Evolutionary conservation across 2,113 vertebrate species (phyloP).

Genomic region (Fulmarus glacialis): DNA sequence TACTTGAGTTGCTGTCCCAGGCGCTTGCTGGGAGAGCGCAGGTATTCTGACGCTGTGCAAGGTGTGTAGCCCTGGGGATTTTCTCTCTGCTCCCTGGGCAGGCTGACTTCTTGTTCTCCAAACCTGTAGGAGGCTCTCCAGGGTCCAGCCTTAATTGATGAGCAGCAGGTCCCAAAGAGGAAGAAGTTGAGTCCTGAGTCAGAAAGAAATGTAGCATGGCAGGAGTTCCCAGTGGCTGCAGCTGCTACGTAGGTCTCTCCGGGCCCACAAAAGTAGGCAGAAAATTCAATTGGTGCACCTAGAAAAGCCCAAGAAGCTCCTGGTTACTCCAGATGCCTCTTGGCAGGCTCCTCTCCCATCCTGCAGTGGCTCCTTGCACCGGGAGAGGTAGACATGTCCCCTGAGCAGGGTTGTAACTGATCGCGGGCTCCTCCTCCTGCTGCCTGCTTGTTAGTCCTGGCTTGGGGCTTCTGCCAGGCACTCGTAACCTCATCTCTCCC

Average conservation of each 20-base stretch:
- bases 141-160: neutral
- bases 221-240: neutral
- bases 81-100: neutral
- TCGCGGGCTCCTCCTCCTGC: neutral
- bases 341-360: neutral
- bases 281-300: neutral
- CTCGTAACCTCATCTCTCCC: rapidly evolving
- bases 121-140: neutral
- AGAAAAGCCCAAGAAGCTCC: neutral
- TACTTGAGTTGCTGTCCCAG: neutral
- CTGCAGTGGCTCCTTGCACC: neutral
- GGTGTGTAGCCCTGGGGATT: neutral
- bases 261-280: neutral
- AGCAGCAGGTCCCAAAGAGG: neutral
- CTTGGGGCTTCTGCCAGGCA: neutral
- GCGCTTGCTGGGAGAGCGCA: neutral
- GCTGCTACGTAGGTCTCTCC: neutral
- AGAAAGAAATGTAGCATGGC: neutral
- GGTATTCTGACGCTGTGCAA: neutral
- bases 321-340: neutral
- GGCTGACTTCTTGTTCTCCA: neutral
- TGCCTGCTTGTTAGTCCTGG: neutral
- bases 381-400: neutral
- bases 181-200: neutral
- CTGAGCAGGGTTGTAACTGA: neutral